phyloP scores from a whole-genome alignment of 53 echinoderm and acorn worm genomes.

The Stichopus horrens region DNA sequence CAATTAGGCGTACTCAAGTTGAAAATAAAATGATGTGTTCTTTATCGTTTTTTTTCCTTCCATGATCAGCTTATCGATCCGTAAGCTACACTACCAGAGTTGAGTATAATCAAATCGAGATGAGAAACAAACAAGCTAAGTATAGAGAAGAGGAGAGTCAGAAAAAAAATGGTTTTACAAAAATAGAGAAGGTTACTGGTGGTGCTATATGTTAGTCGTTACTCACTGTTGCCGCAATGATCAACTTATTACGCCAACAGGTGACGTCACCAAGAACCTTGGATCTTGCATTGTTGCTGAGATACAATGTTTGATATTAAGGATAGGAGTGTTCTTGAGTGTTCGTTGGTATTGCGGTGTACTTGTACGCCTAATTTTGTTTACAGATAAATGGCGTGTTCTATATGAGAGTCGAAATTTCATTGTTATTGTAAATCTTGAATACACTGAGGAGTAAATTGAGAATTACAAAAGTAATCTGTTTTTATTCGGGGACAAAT shows the following conservation, averaged over 20 bases:
- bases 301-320: not conserved
- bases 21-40: not conserved
- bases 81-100: not conserved
- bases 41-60: constrained; percentile 2
- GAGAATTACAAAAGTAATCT: no score
- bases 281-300: not conserved
- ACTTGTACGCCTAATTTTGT: no score
- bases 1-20: constrained; percentile 33
- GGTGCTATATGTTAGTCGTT: no score
- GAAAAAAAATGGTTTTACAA: not conserved
- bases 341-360: not conserved
- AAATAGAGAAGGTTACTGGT: not conserved
- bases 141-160: not conserved
- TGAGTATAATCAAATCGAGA: not conserved
- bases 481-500: no score
- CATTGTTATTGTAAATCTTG: no score
- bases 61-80: not conserved
- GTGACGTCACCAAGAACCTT: not conserved
- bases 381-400: no score
- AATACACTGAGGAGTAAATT: no score
- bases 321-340: not conserved
- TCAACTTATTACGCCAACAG: not conserved
- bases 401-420: no score
- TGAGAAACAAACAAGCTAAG: not conserved
- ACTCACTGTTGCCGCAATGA: not conserved